Evolutionary conservation across 1,140 invertebrate genomes (phyloP).

Genomic region (Lasioglossum baleicum): DNA sequence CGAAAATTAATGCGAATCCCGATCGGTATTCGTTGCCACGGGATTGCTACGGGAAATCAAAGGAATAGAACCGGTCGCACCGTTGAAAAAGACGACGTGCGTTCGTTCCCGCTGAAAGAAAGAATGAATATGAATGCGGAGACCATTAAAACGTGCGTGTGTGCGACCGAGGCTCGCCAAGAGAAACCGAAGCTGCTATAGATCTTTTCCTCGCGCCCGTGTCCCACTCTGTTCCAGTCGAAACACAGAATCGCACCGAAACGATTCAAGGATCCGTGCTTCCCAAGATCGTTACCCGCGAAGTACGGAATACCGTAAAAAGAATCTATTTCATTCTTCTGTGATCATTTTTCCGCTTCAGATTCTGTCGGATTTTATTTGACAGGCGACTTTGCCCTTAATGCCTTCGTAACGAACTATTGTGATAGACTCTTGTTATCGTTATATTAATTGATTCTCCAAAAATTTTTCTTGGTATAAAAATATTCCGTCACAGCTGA

Average conservation of each 20-base stretch:
- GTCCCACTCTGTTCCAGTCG: neutral
- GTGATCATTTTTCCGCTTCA: neutral
- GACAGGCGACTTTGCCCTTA: too few relatives aligned
- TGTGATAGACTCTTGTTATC: too few relatives aligned
- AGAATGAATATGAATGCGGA: conserved; percentile 43
- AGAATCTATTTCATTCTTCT: neutral
- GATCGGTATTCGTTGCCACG: neutral
- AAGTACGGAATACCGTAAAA: too few relatives aligned
- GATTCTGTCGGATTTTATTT: too few relatives aligned
- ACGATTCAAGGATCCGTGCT: neutral
- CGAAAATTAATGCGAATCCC: conserved; percentile 6
- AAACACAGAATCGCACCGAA: neutral
- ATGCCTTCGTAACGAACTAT: too few relatives aligned
- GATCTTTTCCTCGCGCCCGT: neutral
- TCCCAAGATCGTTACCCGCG: neutral
- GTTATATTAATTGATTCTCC: too few relatives aligned
- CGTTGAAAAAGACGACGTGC: conserved; percentile 16
- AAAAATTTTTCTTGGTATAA: too few relatives aligned
- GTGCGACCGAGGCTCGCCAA: neutral
- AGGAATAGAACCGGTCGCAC: neutral
- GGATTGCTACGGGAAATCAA: neutral
- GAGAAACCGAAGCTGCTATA: neutral
- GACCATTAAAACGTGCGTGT: conserved; percentile 45
- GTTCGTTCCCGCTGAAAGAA: conserved; percentile 29
- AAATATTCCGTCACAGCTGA: too few relatives aligned